These are phyloP conservation scores for Passerculus sandwichensis DNA, from an alignment of 2,797 vertebrate species.

Conservation along the genomic window DNA sequence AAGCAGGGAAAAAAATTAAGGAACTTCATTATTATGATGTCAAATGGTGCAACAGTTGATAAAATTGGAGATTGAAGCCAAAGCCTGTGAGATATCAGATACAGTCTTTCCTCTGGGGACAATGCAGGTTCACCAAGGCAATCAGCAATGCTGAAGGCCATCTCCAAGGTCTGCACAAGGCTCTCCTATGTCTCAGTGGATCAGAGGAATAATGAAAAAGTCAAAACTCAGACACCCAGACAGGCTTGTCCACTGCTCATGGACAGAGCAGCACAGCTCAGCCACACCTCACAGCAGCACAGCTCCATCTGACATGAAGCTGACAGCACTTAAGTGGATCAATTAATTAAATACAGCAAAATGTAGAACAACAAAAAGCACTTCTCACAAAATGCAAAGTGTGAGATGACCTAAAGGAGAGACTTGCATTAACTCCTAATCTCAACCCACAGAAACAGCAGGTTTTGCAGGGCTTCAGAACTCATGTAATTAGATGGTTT, in stretches of 20 bases:
- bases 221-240: background rate
- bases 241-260: rapidly evolving
- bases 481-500: background rate
- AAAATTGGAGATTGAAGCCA: background rate
- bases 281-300: background rate
- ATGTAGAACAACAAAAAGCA: background rate
- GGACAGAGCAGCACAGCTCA: background rate
- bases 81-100: background rate
- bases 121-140: background rate
- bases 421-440: background rate
- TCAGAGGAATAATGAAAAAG: background rate
- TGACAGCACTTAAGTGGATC: background rate
- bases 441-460: background rate
- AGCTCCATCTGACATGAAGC: background rate
- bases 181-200: background rate
- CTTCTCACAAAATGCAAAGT: background rate
- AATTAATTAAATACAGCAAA: background rate
- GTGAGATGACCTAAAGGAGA: background rate
- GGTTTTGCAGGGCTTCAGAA: background rate
- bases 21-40: background rate
- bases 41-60: background rate
- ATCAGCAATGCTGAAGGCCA: background rate
- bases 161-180: background rate
- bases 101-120: background rate
- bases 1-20: background rate